phyloP scores from a whole-genome alignment of 1,140 invertebrate genomes.

The Meloidogyne hapla region DNA sequence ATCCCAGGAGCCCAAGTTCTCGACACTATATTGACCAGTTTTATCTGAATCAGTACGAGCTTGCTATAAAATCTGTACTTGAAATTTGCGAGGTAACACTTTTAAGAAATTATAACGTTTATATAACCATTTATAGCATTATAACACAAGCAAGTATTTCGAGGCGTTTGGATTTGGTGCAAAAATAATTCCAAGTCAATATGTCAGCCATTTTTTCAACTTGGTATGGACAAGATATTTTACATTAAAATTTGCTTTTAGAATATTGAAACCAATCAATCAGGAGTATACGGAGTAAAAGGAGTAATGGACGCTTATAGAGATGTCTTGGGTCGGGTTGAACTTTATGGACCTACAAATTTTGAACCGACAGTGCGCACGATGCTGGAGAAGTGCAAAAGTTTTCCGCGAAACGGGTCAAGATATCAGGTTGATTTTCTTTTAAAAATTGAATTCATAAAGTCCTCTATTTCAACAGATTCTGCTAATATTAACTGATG shows the following conservation, averaged over 20 bases:
- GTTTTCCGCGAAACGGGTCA: constrained; percentile 66
- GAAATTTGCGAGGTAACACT: neutral
- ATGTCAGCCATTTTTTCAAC: constrained; percentile 45
- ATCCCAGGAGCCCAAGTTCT: neutral
- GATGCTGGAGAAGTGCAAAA: constrained; percentile 65
- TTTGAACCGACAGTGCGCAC: constrained; percentile 71
- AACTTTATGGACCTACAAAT: constrained; percentile 73
- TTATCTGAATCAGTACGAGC: constrained; percentile 1
- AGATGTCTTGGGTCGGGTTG: constrained; percentile 66
- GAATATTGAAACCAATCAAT: constrained; percentile 69
- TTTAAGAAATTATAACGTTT: neutral
- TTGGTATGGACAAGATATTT: constrained; percentile 33
- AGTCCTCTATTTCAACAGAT: constrained; percentile 56
- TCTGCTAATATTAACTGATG: constrained; percentile 73
- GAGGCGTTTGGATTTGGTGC: constrained; percentile 57
- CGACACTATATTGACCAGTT: constrained; percentile 8
- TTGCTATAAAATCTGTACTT: neutral
- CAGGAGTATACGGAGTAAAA: constrained; percentile 67
- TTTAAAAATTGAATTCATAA: neutral
- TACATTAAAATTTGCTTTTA: constrained; percentile 35
- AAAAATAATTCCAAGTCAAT: constrained; percentile 33
- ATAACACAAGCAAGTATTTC: constrained; percentile 65
- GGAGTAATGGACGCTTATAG: constrained; percentile 65
- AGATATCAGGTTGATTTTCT: constrained; percentile 59
- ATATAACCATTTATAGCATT: constrained; percentile 71